Base-by-base conservation (phyloP, 2,888 invertebrate genomes). In the Diaperis boleti region DNA sequence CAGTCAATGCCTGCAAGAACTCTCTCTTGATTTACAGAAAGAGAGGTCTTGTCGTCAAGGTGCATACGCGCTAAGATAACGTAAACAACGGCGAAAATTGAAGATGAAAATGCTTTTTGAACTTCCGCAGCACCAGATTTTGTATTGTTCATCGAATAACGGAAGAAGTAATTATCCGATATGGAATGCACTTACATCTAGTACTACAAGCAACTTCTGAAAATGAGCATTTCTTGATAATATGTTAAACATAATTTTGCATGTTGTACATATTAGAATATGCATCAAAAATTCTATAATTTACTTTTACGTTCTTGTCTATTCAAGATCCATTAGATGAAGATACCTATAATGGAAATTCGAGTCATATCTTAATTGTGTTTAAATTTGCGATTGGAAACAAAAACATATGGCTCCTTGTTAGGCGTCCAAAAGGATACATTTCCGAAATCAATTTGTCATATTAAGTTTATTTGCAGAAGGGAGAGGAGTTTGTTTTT, bases 401-500 rank as follows among this genome's bases (percentile, higher is more conserved):
- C 10, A 7, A 6, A 11, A 56, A 20, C 56, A 56, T 56, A 56
- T 56, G 56, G 29, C 6, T 20, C 29, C 45, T 56, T 35, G 56
- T 55, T 55, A 45, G 13, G 44, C 42, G 11, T 14, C 41, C 39
- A 20, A 20, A 41, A 42, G 56, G 62, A 62, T 62, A 50, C 62
- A 62, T 62, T 62, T 62, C 55, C 56, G 33, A 44, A 55, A 64
- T 45, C 64, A 64, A 64, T 64, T 64, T 64, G 64, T 64, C 64
- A 61, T 54, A 47, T 52, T 45, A 54, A 50, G 45, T 49, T 47
- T 56, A 45, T 64, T 56, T 56, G 56, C 56, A 20, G 44, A 61
- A 60, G 64, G 64, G 64, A 35, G 59, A 15, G 18, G 11, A 52
- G 59, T 63, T 59, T 63, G 59, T 59, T 59, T 62, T 64, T 64